Conservation (phyloP, 2,113 vertebrate genomes). For the Platysternon megacephalum region DNA sequence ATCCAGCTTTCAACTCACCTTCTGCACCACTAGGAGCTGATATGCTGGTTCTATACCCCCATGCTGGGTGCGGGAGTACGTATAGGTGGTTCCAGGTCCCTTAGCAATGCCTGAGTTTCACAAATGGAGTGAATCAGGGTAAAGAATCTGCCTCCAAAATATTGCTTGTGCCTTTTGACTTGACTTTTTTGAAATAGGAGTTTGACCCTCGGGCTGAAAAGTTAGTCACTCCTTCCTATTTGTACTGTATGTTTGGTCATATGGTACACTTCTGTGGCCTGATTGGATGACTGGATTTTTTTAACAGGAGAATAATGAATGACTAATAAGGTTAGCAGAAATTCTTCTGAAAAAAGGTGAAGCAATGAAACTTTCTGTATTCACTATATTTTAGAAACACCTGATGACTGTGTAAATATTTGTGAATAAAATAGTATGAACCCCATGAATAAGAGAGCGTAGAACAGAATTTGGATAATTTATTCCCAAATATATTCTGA, state of each 20-base stretch:
- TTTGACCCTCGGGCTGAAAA: neutral
- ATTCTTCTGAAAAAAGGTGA: neutral
- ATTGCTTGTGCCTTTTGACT: neutral
- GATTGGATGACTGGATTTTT: neutral
- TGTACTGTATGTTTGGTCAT: neutral
- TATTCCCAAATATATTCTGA: neutral
- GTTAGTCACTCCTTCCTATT: slow-evolving; percentile 10
- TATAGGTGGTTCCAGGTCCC: slow-evolving; percentile 21
- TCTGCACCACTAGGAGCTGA: no score
- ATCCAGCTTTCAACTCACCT: fast-evolving
- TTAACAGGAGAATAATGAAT: neutral
- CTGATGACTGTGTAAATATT: neutral
- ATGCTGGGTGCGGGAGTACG: neutral
- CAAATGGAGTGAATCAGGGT: neutral
- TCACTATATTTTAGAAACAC: neutral
- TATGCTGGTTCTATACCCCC: no score
- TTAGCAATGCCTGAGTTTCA: neutral
- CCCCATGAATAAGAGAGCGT: neutral
- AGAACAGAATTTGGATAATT: neutral
- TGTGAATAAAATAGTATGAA: neutral
- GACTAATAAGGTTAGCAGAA: neutral
- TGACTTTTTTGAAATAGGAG: neutral
- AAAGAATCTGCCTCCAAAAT: neutral
- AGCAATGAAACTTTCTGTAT: neutral
- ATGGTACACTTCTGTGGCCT: neutral